phyloP scores from a whole-genome alignment of 2,113 vertebrate species.

The Felis chaus region DNA sequence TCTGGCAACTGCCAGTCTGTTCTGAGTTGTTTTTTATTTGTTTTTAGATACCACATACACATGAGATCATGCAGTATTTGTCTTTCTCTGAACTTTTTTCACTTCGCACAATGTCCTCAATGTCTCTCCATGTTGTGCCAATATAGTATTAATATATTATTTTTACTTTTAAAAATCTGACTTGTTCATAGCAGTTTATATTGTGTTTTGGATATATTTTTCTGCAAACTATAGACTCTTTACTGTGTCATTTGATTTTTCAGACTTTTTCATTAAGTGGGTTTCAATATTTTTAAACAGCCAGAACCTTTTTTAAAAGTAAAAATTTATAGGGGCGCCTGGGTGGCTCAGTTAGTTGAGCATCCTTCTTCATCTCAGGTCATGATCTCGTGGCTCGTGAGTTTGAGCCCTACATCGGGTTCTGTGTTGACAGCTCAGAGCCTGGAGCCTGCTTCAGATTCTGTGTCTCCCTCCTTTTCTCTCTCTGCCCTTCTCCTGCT shows the following conservation, averaged over 20 bases:
- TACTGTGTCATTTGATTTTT: neutral
- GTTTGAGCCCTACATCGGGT: no score
- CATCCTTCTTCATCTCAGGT: no score
- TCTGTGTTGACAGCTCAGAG: no score
- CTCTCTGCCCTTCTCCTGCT: no score
- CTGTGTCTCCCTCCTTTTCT: no score
- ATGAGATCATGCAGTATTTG: neutral
- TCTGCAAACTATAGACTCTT: neutral
- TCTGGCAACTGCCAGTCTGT: neutral
- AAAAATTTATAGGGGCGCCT: neutral
- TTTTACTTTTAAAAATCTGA: neutral
- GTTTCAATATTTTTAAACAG: neutral
- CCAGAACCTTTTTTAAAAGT: slow-evolving; percentile 14
- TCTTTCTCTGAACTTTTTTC: neutral
- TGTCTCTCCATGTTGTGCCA: neutral
- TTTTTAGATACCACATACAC: neutral
- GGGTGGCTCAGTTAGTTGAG: no score
- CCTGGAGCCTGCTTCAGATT: no score
- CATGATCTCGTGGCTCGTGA: no score
- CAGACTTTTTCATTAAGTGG: neutral
- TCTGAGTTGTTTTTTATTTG: neutral
- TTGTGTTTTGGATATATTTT: neutral
- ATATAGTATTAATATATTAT: neutral
- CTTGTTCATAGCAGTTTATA: neutral
- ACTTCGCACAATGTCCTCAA: neutral